Evolutionary conservation across 2,888 invertebrate species (phyloP).

Genomic region (Ptychoptera albimana): DNA sequence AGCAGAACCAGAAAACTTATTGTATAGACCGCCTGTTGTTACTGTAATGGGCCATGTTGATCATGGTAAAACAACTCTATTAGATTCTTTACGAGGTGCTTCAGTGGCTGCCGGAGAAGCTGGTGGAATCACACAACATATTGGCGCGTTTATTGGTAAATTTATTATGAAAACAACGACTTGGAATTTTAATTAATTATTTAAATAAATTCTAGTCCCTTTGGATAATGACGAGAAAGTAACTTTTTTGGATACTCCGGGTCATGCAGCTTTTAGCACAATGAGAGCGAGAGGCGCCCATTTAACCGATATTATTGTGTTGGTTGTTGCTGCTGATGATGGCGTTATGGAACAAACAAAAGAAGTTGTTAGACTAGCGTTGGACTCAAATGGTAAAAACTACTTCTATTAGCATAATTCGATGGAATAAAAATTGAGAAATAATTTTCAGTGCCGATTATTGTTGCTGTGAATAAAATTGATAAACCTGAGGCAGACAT

Average conservation of each 20-base stretch:
- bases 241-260: slow-evolving; percentile 97
- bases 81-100: slow-evolving; percentile 76
- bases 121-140: slow-evolving; percentile 98
- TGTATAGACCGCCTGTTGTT: slow-evolving; percentile 77
- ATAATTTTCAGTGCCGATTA: slow-evolving; percentile 62
- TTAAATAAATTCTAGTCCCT: slow-evolving; percentile 33
- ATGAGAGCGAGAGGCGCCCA: slow-evolving; percentile 91
- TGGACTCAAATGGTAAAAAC: slow-evolving; percentile 46
- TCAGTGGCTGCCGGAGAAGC: slow-evolving; percentile 83
- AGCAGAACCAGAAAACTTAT: slow-evolving; percentile 44
- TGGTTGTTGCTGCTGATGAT: slow-evolving; percentile 97
- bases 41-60: slow-evolving; percentile 99
- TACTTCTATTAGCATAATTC: slow-evolving; percentile 2
- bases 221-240: slow-evolving; percentile 56
- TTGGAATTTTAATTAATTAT: slow-evolving; percentile 3
- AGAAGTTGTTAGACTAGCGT: slow-evolving; percentile 79
- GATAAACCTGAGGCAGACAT: slow-evolving; percentile 84
- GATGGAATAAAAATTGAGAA: slow-evolving; percentile 2
- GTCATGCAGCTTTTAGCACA: slow-evolving; percentile 91
- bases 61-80: slow-evolving; percentile 95
- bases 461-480: slow-evolving; percentile 97
- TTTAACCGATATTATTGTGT: slow-evolving; percentile 83
- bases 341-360: slow-evolving; percentile 97
- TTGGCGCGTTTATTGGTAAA: slow-evolving; percentile 85
- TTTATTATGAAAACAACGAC: neutral